A percentile compares a stretch with the other conserved stretches of the same genome.
These are phyloP conservation scores for Polypterus senegalus DNA, from an alignment of 2,113 vertebrate genomes.

Conservation along the genomic window DNA sequence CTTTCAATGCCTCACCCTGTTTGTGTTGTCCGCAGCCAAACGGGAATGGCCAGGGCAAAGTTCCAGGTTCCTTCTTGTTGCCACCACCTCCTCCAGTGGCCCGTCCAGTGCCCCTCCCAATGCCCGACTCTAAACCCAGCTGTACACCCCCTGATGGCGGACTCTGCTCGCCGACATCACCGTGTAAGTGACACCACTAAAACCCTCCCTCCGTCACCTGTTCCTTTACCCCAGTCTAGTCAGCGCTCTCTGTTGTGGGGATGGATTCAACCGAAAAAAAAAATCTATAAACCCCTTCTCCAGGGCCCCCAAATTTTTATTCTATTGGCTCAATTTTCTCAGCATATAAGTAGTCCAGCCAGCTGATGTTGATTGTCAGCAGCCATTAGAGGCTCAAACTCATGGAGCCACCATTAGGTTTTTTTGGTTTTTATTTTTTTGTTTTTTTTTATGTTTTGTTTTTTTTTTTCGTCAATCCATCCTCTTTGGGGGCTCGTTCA, in stretches of 20 bases:
- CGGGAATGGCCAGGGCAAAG: slow-evolving; percentile 92
- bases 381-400: background rate
- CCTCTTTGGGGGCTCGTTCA: slow-evolving; percentile 13
- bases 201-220: slow-evolving; percentile 27
- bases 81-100: slow-evolving; percentile 91
- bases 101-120: slow-evolving; percentile 93
- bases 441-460: slow-evolving; percentile 20
- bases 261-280: background rate
- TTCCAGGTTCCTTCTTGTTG: slow-evolving; percentile 92
- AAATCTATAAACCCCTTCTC: background rate
- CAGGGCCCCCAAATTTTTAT: background rate
- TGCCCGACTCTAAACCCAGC: slow-evolving; percentile 95
- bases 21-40: slow-evolving; percentile 94
- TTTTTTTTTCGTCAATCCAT: slow-evolving; percentile 21
- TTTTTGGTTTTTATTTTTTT: slow-evolving; percentile 28
- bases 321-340: slow-evolving; percentile 15
- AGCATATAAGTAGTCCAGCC: slow-evolving; percentile 1
- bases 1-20: slow-evolving; percentile 78
- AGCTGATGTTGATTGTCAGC: slow-evolving; percentile 21
- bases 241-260: too few relatives aligned
- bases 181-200: slow-evolving; percentile 78
- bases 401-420: slow-evolving; percentile 21
- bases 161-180: slow-evolving; percentile 83
- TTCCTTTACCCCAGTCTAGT: background rate
- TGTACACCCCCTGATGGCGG: slow-evolving; percentile 87